A percentile compares a stretch with the other conserved stretches of the same genome.
Evolutionary conservation across 2,888 invertebrate genomes (phyloP).

Genomic region (Diloba caeruleocephala): DNA sequence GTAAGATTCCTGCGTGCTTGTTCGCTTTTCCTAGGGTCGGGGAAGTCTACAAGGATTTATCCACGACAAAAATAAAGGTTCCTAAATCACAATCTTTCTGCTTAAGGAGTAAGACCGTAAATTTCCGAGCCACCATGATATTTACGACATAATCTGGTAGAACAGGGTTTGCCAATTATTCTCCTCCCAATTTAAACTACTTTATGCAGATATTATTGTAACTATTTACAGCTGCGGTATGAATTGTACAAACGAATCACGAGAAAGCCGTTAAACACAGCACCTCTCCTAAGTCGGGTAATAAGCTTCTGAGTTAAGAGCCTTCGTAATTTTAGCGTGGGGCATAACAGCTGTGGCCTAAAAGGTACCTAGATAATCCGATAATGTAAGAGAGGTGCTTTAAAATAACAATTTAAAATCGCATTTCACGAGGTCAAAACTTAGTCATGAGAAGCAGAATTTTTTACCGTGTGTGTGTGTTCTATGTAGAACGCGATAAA

Average conservation of each 20-base stretch:
- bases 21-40: too few relatives aligned
- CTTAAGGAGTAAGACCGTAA: too few relatives aligned
- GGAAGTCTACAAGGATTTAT: too few relatives aligned
- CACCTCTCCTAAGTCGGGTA: conserved; percentile 49
- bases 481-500: too few relatives aligned
- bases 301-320: conserved; percentile 54
- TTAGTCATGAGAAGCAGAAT: background rate
- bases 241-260: conserved; percentile 45
- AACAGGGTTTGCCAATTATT: too few relatives aligned
- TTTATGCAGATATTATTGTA: conserved; percentile 6
- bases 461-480: background rate
- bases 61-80: too few relatives aligned
- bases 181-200: background rate
- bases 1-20: too few relatives aligned
- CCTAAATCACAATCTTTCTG: too few relatives aligned
- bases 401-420: conserved; percentile 66
- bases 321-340: conserved; percentile 61
- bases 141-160: too few relatives aligned
- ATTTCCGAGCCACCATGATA: too few relatives aligned
- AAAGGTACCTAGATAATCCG: conserved; percentile 73
- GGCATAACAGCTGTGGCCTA: conserved; percentile 70
- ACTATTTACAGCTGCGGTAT: conserved; percentile 29
- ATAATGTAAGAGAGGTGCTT: conserved; percentile 65
- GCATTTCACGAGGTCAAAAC: conserved; percentile 25
- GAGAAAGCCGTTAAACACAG: conserved; percentile 32